Conservation (phyloP, 1,140 invertebrate species). For the Cotesia vestalis region DNA sequence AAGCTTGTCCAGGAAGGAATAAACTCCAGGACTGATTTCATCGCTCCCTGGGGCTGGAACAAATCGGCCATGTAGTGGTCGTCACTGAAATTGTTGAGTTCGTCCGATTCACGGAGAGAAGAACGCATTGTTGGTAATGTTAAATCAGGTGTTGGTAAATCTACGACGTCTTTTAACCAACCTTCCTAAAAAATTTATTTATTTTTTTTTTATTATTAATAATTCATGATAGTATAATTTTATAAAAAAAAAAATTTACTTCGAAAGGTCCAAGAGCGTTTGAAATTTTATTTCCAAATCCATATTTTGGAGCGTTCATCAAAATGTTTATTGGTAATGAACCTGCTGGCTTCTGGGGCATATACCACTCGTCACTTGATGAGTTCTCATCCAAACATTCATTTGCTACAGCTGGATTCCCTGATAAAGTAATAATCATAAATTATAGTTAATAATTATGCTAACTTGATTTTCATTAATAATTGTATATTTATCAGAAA, state of each 20-base stretch:
- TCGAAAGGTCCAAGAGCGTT: constrained; percentile 59
- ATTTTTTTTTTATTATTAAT: constrained; percentile 20
- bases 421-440: constrained; percentile 40
- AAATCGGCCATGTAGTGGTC: constrained; percentile 87
- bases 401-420: constrained; percentile 55
- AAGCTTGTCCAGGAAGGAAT: constrained; percentile 65
- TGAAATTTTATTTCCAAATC: constrained; percentile 63
- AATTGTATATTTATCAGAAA: too few species aligned
- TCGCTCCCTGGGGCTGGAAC: constrained; percentile 68
- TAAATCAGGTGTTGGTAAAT: constrained; percentile 72
- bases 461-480: too few species aligned
- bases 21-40: constrained; percentile 64
- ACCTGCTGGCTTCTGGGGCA: constrained; percentile 45
- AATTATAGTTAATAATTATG: too few species aligned
- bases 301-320: constrained; percentile 58
- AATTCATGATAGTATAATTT: constrained; percentile 11
- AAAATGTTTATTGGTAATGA: constrained; percentile 33
- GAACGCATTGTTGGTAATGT: constrained; percentile 69
- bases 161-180: constrained; percentile 71
- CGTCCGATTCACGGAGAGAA: constrained; percentile 68
- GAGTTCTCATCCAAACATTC: constrained; percentile 46
- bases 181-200: constrained; percentile 51
- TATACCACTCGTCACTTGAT: constrained; percentile 64
- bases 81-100: constrained; percentile 76
- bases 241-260: constrained; percentile 45